A percentile compares a stretch with the other conserved stretches of the same genome.
These are phyloP conservation scores for Cosmia trapezina DNA, from an alignment of 2,888 invertebrate species.

Conservation along the genomic window DNA sequence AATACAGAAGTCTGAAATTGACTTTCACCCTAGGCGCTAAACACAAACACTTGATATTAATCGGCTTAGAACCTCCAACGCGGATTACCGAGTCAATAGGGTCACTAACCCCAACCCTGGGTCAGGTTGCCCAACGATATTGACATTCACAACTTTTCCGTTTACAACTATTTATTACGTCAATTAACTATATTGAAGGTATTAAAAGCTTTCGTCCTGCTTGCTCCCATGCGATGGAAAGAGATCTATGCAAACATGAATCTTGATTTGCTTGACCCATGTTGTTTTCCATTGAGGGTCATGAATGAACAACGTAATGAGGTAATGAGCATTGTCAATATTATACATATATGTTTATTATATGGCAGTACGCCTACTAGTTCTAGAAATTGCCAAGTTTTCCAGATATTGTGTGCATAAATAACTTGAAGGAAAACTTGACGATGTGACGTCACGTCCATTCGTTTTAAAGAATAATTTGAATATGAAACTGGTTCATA, in stretches of 20 bases:
- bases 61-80: conserved; percentile 44
- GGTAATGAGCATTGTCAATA: conserved; percentile 25
- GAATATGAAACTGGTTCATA: conserved; percentile 12
- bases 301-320: conserved; percentile 17
- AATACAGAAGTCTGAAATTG: background rate
- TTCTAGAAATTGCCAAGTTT: conserved; percentile 17
- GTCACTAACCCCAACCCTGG: conserved; percentile 48
- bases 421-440: conserved; percentile 11
- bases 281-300: conserved; percentile 28
- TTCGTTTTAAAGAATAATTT: conserved; percentile 22
- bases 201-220: conserved; percentile 5
- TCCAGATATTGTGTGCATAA: background rate
- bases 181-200: conserved; percentile 26
- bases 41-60: conserved; percentile 37
- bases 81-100: conserved; percentile 40
- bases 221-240: background rate
- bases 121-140: conserved; percentile 31
- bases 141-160: conserved; percentile 51
- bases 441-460: background rate
- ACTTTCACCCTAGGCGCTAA: conserved; percentile 3
- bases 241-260: background rate
- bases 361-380: conserved; percentile 1
- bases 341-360: conserved; percentile 23
- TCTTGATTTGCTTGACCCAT: conserved; percentile 27
- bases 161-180: conserved; percentile 12